Conservation (phyloP, 2,797 vertebrate genomes). For the Bucorvus abyssinicus region DNA sequence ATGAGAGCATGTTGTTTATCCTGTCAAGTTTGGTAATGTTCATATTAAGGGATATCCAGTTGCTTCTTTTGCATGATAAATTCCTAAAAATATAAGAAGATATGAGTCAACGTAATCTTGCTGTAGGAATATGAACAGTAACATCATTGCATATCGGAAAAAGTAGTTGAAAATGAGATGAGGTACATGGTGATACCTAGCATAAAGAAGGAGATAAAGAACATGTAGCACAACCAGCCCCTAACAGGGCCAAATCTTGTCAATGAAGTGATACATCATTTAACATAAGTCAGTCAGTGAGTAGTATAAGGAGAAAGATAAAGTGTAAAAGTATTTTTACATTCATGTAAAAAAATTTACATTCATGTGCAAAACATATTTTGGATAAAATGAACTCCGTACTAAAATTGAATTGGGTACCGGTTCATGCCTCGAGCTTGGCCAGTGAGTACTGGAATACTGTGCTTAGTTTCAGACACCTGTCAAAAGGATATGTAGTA, state of each 20-base stretch:
- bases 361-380: not conserved
- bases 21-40: not conserved
- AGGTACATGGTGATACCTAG: not conserved
- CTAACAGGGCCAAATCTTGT: not conserved
- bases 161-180: not conserved
- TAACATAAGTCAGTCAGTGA: not conserved
- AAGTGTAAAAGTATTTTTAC: not conserved
- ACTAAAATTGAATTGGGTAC: not conserved
- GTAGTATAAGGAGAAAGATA: not conserved
- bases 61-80: conserved; percentile 30
- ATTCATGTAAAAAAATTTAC: no score
- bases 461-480: not conserved
- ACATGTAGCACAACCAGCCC: not conserved
- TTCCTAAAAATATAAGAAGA: not conserved
- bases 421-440: not conserved
- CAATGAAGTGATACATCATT: not conserved
- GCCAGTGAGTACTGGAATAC: not conserved
- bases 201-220: not conserved
- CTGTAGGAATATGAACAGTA: not conserved
- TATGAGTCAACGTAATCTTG: not conserved
- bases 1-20: conserved; percentile 8
- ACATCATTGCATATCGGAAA: not conserved
- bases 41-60: not conserved
- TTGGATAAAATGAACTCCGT: not conserved
- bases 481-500: not conserved